A percentile compares a stretch with the other conserved stretches of the same genome.
These are phyloP conservation scores for Habropoda laboriosa DNA, from an alignment of 1,140 invertebrate species.

Conservation along the genomic window DNA sequence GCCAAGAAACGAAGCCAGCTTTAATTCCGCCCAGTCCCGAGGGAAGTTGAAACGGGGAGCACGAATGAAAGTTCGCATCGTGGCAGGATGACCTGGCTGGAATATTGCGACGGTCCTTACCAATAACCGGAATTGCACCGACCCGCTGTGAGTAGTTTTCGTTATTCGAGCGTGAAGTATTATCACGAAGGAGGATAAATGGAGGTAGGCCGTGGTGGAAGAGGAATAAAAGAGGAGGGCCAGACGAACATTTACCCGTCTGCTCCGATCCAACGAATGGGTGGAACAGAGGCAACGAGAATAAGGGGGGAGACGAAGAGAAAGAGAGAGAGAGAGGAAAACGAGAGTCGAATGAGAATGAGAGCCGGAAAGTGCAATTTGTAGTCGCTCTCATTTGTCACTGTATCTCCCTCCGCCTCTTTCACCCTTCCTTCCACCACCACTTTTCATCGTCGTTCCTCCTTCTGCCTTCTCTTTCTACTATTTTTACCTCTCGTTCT, in stretches of 20 bases:
- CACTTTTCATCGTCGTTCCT: constrained; percentile 53
- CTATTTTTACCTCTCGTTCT: constrained; percentile 16
- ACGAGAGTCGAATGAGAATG: constrained; percentile 72
- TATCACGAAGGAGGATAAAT: constrained; percentile 66
- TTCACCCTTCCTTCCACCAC: constrained; percentile 52
- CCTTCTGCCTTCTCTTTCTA: constrained; percentile 6
- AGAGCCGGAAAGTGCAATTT: constrained; percentile 72
- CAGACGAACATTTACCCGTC: constrained; percentile 63
- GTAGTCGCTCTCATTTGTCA: constrained; percentile 75
- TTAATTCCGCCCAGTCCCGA: no score
- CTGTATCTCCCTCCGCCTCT: constrained; percentile 52
- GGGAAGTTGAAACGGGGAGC: not conserved
- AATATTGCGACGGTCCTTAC: constrained; percentile 50
- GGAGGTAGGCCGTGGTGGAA: constrained; percentile 55
- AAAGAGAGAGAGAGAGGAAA: constrained; percentile 42
- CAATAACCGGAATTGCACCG: constrained; percentile 63
- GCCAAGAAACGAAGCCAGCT: no score
- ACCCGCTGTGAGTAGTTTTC: constrained; percentile 64
- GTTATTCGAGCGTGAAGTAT: constrained; percentile 63
- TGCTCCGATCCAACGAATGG: constrained; percentile 59
- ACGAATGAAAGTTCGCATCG: constrained; percentile 26
- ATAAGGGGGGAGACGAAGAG: not conserved
- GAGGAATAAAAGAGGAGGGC: constrained; percentile 64
- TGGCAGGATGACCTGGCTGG: constrained; percentile 3
- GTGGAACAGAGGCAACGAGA: constrained; percentile 33